These are phyloP conservation scores for Cheirogaleus major DNA, from an alignment of 2,797 vertebrate genomes.

Conservation along the genomic window DNA sequence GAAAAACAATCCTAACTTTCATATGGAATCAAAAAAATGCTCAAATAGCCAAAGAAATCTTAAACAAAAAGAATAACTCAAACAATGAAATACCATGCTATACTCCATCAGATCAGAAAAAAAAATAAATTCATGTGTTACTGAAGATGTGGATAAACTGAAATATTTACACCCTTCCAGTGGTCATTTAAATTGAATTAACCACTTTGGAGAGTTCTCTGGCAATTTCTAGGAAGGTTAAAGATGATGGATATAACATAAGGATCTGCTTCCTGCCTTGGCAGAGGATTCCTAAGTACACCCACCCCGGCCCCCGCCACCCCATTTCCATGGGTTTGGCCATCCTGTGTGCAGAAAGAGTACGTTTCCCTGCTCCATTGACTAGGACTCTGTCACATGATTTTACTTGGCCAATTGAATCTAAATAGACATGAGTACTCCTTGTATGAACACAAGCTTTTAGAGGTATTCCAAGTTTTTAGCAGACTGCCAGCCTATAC, in stretches of 20 bases:
- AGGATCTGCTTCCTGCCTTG: background rate
- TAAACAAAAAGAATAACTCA: background rate
- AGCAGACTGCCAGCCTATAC: background rate
- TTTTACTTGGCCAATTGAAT: background rate
- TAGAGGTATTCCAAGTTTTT: background rate
- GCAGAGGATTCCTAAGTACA: background rate
- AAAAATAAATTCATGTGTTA: background rate
- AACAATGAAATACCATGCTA: background rate
- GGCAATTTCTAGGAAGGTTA: background rate
- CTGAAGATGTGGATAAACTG: background rate
- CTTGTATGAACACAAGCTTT: background rate
- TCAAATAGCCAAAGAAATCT: background rate
- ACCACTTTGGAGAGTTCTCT: background rate
- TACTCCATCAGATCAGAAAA: background rate
- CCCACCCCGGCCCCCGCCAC: no score
- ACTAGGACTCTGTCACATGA: background rate
- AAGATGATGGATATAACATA: background rate
- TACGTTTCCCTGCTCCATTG: background rate
- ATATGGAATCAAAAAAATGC: background rate
- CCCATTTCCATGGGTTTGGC: background rate
- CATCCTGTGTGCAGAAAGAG: background rate
- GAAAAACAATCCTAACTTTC: background rate
- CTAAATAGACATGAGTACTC: background rate
- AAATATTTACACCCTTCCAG: background rate
- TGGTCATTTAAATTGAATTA: background rate